These are phyloP conservation scores for Harpalus rufipes DNA, from an alignment of 2,888 invertebrate species.

Conservation along the genomic window DNA sequence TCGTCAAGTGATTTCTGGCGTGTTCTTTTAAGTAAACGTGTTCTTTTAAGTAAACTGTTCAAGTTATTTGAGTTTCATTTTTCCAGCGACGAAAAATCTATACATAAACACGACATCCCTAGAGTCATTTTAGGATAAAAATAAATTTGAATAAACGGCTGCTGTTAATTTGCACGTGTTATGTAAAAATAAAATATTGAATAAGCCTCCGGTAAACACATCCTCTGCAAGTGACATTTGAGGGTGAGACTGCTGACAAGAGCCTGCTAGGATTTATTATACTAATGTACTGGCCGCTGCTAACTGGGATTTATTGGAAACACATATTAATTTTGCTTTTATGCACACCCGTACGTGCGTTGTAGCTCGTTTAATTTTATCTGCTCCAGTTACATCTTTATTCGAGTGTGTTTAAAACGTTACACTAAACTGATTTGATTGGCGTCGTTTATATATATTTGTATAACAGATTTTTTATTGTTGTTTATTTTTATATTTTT, in stretches of 20 bases:
- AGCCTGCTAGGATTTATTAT: neutral
- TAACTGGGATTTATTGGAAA: neutral
- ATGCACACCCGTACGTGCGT: neutral
- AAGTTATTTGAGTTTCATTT: neutral
- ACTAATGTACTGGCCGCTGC: neutral
- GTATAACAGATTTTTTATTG: neutral
- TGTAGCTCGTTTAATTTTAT: neutral
- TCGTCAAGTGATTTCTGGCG: too few relatives aligned
- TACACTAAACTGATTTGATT: neutral
- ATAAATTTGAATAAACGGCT: slow-evolving; percentile 11
- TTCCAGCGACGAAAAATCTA: slow-evolving; percentile 10
- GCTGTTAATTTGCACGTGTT: slow-evolving; percentile 11
- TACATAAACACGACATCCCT: slow-evolving; percentile 1
- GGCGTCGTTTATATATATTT: neutral
- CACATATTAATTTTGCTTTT: slow-evolving; percentile 10
- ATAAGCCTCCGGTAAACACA: slow-evolving; percentile 3
- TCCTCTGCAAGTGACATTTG: neutral
- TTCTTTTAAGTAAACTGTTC: neutral
- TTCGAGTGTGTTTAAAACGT: neutral
- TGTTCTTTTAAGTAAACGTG: too few relatives aligned
- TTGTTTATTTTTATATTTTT: neutral
- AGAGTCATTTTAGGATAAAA: slow-evolving; percentile 17
- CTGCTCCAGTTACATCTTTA: neutral
- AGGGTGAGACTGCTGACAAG: neutral
- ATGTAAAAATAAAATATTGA: slow-evolving; percentile 22